phyloP scores from a whole-genome alignment of 2,797 vertebrate species.

The Centroberyx gerrardi region DNA sequence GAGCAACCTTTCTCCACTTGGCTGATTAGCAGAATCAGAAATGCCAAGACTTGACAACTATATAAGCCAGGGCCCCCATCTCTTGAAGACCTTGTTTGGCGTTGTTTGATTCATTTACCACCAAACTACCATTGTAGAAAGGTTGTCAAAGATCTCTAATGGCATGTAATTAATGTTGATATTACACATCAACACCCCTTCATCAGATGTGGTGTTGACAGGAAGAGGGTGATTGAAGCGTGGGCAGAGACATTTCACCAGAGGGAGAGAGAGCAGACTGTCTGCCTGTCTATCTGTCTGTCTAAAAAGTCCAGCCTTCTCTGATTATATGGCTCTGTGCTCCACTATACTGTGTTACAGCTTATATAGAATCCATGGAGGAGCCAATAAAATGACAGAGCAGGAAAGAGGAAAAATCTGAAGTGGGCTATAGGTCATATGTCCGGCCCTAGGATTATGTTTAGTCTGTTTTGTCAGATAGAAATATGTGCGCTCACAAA shows the following conservation, averaged over 20 bases:
- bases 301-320: conserved; percentile 55
- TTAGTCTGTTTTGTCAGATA: conserved; percentile 86
- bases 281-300: conserved; percentile 13
- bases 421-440: conserved; percentile 64
- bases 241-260: conserved; percentile 45
- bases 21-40: conserved; percentile 17
- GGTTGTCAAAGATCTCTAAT: conserved; percentile 52
- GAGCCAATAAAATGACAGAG: conserved; percentile 71
- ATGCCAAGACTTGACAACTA: conserved; percentile 35
- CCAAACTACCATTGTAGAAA: conserved; percentile 38
- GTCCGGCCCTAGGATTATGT: conserved; percentile 76
- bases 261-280: conserved; percentile 33
- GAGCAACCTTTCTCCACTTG: conserved; percentile 56
- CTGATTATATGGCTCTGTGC: conserved; percentile 70
- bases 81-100: conserved; percentile 16
- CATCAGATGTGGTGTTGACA: conserved; percentile 51
- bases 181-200: conserved; percentile 65
- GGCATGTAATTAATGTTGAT: conserved; percentile 66
- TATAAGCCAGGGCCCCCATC: neutral
- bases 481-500: conserved; percentile 83
- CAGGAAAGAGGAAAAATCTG: conserved; percentile 52
- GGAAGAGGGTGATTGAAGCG: conserved; percentile 21
- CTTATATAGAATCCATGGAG: conserved; percentile 65
- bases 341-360: conserved; percentile 32
- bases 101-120: conserved; percentile 42